Evolutionary conservation across 2,797 vertebrate genomes (phyloP).

Genomic region (Distichodus sexfasciatus): DNA sequence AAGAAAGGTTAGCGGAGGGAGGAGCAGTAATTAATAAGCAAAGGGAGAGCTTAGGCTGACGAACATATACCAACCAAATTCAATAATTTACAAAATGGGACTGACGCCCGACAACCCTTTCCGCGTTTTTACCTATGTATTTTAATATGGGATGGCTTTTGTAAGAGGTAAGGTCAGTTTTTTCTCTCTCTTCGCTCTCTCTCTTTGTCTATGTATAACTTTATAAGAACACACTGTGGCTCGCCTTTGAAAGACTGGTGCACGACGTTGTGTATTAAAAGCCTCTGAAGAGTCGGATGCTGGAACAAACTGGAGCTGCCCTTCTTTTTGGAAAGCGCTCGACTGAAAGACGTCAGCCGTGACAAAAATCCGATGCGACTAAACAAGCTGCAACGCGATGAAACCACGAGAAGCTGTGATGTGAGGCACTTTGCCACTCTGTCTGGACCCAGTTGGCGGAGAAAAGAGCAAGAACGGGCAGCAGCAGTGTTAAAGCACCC

Average conservation of each 20-base stretch:
- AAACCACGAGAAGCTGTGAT: constrained; percentile 28
- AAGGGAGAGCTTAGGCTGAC: constrained; percentile 14
- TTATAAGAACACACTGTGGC: no score
- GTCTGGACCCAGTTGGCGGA: constrained; percentile 76
- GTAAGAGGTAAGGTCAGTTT: no score
- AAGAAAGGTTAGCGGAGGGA: constrained; percentile 29
- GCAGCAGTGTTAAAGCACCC: constrained; percentile 73
- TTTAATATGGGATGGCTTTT: constrained; percentile 26
- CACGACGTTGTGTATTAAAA: no score
- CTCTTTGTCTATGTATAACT: no score
- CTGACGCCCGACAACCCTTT: constrained; percentile 30
- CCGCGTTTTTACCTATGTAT: constrained; percentile 25
- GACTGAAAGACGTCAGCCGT: background rate
- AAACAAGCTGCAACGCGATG: constrained; percentile 47
- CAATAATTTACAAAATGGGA: constrained; percentile 31
- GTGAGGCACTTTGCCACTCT: constrained; percentile 59
- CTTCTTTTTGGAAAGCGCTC: no score
- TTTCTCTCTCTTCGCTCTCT: no score
- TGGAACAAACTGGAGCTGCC: no score
- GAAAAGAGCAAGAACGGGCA: constrained; percentile 77
- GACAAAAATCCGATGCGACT: constrained; percentile 37
- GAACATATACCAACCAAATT: constrained; percentile 24
- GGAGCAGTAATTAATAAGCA: constrained; percentile 51
- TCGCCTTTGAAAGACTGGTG: no score
- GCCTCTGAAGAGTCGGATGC: no score